A percentile compares a stretch with the other conserved stretches of the same genome.
Conservation (phyloP, 2,113 vertebrate species). For the Macroglossus sobrinus region DNA sequence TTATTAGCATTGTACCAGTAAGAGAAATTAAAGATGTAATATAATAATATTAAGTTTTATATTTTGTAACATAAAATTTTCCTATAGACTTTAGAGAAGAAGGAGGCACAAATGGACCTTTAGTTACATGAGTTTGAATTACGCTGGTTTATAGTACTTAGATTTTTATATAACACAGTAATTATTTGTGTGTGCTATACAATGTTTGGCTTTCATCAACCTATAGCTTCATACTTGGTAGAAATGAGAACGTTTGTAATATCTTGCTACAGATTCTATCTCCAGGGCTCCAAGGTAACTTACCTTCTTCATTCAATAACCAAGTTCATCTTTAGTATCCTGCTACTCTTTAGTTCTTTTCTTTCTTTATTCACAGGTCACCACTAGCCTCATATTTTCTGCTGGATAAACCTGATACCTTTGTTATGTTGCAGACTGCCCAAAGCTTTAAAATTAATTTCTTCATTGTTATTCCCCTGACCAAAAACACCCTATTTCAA, state of each 20-base stretch:
- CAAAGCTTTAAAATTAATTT: neutral
- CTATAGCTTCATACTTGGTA: neutral
- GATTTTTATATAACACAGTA: neutral
- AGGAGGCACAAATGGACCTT: neutral
- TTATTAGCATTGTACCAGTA: neutral
- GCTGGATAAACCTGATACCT: neutral
- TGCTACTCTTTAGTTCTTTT: neutral
- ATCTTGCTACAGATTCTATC: neutral
- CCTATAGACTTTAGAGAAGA: neutral
- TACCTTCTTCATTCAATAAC: neutral
- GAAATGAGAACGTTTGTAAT: neutral
- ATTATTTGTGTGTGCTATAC: neutral
- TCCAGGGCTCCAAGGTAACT: neutral
- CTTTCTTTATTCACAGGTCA: neutral
- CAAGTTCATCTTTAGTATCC: neutral
- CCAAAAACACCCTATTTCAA: neutral
- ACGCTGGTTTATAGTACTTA: neutral
- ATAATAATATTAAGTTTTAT: conserved; percentile 19
- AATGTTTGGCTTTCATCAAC: neutral
- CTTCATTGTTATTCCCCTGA: neutral
- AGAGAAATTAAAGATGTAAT: neutral
- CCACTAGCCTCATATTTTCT: neutral
- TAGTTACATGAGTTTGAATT: neutral
- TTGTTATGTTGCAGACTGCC: neutral
- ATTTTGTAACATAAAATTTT: conserved; percentile 27